Base-by-base conservation (phyloP, 1,140 invertebrate genomes). In the Drosophila punjabiensis region DNA sequence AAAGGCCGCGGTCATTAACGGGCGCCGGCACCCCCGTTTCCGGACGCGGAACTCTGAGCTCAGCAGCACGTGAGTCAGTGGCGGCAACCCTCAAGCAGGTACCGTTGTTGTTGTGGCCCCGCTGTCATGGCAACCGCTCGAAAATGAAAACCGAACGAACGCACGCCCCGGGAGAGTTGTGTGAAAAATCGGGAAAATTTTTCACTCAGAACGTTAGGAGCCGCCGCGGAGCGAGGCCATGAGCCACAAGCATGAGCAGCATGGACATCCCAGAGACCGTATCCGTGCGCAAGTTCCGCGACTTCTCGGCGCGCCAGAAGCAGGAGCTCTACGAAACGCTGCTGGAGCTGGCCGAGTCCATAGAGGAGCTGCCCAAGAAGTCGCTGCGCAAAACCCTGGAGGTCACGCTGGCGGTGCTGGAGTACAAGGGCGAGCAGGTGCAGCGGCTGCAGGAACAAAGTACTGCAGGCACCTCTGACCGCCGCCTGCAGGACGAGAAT, bases 271-370 rank as follows among this genome's bases (percentile, higher is more conserved):
- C 91, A 37, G 91, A 92, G 13, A 80, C 81, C 61, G 91, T 92
- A 59, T 92, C 91, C 18, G 81, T 90, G 77, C 86, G 81, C 59
- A 92, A 80, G 74, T 92, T 92, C 67, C 82, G 79, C 56, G 91
- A 92, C 47, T 92, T 93, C 33, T 80, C 71, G 56, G 45, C 75
- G n/a, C 66, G 80, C 37, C 86, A 91, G 58, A 92, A 92, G 65
- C 84, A 93, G 59, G 92, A 93, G 76, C 71, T 93, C 4, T 93
- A 91, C 62, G 84, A 93, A 41, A 92, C 92, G 18, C 61, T 93
- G 11, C 68, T 93, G 11, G 80, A 92, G 37, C n/a, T 92, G 35
- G 33, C 60, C 7, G 84, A 86, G 16, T 63, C 78, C 16, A 52
- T 92, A 10, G 84, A 91, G 14, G 89, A 93, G 66, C 45, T 93